phyloP scores from a whole-genome alignment of 2,888 invertebrate species.

The Dolichopus griseipennis region DNA sequence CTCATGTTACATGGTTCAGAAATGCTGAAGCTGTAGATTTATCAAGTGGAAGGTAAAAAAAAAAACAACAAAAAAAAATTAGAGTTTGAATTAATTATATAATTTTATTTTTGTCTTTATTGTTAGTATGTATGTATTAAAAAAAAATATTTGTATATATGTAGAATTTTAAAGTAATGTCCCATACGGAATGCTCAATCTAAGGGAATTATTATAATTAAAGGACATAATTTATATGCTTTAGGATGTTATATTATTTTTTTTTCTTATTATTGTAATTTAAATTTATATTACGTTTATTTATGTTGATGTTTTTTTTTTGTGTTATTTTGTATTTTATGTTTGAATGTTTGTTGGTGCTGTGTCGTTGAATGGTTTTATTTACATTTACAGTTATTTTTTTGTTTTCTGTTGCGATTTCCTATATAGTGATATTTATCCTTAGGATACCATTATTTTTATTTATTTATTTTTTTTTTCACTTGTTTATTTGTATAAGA shows the following conservation, averaged over 20 bases:
- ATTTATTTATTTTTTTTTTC: neutral
- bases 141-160: no score
- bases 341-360: no score
- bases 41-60: constrained; percentile 47
- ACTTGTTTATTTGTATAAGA: neutral
- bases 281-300: neutral
- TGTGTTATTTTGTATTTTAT: neutral
- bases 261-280: neutral
- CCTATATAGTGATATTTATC: neutral
- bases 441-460: neutral
- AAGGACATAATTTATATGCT: neutral
- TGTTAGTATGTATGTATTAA: neutral
- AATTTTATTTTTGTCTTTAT: neutral
- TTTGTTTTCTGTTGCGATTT: neutral
- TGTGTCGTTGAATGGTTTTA: no score
- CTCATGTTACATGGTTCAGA: constrained; percentile 79
- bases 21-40: constrained; percentile 52
- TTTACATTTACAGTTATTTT: no score
- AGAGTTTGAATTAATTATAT: constrained; percentile 2
- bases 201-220: neutral
- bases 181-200: neutral
- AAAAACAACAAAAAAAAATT: no score
- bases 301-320: neutral
- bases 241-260: neutral
- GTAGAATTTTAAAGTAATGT: neutral